Conservation (phyloP, 2,113 vertebrate species). For the Gobiocypris rarus region DNA sequence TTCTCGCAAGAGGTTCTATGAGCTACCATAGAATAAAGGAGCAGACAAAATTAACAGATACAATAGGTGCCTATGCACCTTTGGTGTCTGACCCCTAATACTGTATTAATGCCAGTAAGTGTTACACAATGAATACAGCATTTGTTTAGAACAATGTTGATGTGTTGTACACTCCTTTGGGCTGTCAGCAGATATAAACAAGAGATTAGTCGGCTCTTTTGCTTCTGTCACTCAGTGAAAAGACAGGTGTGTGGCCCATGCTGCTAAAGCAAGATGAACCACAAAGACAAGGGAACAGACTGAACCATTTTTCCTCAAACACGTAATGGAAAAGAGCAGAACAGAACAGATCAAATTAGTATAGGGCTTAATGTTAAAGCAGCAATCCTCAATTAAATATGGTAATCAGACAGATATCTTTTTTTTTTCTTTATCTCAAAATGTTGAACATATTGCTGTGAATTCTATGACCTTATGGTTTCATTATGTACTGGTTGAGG, state of each 20-base stretch:
- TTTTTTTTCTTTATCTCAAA: neutral
- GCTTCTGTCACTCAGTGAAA: conserved; percentile 63
- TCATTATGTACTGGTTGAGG: neutral
- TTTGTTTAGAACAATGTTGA: neutral
- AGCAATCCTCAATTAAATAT: neutral
- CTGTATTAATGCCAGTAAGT: neutral
- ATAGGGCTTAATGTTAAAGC: neutral
- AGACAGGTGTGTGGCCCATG: conserved; percentile 65
- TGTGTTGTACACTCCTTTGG: neutral
- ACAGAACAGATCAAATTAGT: neutral
- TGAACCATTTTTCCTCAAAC: neutral
- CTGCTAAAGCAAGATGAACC: neutral
- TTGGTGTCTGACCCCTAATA: too few relatives aligned
- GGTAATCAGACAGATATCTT: neutral
- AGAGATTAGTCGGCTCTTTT: conserved; percentile 39
- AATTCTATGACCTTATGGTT: neutral
- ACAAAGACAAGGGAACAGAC: conserved; percentile 17
- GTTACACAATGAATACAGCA: neutral
- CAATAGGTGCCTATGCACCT: too few relatives aligned
- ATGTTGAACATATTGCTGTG: neutral
- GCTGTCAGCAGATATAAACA: conserved; percentile 38
- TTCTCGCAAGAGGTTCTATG: too few relatives aligned
- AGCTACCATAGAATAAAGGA: too few relatives aligned
- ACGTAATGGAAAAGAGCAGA: too few relatives aligned
- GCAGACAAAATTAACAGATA: too few relatives aligned